Evolutionary conservation across 2,113 vertebrate genomes (phyloP).

Genomic region (Dicaeum eximium): DNA sequence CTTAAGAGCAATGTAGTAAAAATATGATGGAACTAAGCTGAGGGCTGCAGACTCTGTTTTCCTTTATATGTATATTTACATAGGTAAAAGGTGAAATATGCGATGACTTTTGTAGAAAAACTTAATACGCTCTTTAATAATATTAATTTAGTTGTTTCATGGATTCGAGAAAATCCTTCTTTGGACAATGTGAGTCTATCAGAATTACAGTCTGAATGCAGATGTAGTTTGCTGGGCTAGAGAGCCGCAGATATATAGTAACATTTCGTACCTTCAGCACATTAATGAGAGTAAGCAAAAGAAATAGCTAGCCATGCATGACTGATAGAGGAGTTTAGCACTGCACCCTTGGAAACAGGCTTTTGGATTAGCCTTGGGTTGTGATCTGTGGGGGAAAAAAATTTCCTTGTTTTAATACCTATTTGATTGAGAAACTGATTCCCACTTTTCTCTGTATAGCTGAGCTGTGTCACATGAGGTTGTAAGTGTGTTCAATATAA

Average conservation of each 20-base stretch:
- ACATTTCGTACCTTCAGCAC: constrained; percentile 41
- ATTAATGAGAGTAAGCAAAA: constrained; percentile 61
- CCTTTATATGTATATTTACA: background rate
- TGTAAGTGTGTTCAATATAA: constrained; percentile 50
- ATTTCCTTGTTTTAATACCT: constrained; percentile 32
- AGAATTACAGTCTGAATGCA: constrained; percentile 21
- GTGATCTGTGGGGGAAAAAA: background rate
- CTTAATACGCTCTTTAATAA: background rate
- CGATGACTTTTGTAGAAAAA: background rate
- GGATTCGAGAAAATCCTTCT: constrained; percentile 14
- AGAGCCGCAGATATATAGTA: constrained; percentile 30
- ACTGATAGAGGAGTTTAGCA: constrained; percentile 50
- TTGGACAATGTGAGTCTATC: background rate
- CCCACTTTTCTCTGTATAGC: background rate
- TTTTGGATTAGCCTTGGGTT: constrained; percentile 61
- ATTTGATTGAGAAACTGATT: constrained; percentile 64
- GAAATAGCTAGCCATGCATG: constrained; percentile 60
- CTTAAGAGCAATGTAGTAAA: background rate
- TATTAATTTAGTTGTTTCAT: constrained; percentile 42
- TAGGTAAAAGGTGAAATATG: background rate
- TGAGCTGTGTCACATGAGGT: constrained; percentile 34
- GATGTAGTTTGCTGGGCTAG: constrained; percentile 38
- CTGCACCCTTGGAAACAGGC: constrained; percentile 32
- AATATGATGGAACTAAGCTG: background rate
- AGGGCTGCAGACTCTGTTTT: background rate